Conservation (phyloP, 2,113 vertebrate genomes). For the Hiodon tergisus region DNA sequence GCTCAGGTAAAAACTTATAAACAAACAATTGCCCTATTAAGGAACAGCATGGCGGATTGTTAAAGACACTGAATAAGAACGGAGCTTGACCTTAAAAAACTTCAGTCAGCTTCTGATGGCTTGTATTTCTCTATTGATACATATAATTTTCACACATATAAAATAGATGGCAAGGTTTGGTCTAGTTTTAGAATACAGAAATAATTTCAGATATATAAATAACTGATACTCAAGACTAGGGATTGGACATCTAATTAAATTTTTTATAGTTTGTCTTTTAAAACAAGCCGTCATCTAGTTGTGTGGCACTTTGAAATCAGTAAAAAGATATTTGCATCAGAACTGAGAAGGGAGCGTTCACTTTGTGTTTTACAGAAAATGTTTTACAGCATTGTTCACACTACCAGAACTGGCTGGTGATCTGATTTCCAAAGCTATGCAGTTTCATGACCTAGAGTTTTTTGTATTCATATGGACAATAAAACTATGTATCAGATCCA, state of each 20-base stretch:
- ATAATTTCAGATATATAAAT: too few relatives aligned
- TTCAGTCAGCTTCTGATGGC: too few relatives aligned
- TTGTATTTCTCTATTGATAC: neutral
- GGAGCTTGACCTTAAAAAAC: too few relatives aligned
- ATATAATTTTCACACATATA: neutral
- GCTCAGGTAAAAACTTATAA: too few relatives aligned
- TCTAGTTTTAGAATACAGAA: neutral
- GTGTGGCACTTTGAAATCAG: neutral
- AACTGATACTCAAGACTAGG: neutral
- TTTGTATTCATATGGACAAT: constrained; percentile 31
- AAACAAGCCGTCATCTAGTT: neutral
- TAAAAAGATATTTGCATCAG: too few relatives aligned
- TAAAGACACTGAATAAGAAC: too few relatives aligned
- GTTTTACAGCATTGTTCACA: neutral
- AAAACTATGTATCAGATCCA: constrained; percentile 37
- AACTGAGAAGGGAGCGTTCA: too few relatives aligned
- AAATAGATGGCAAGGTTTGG: neutral
- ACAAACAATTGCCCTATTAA: too few relatives aligned
- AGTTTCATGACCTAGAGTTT: constrained; percentile 52
- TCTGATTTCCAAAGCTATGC: constrained; percentile 59
- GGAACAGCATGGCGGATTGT: too few relatives aligned
- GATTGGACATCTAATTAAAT: neutral
- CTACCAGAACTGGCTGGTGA: neutral
- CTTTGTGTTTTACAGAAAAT: neutral
- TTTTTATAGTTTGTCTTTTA: neutral